A percentile compares a stretch with the other conserved stretches of the same genome.
Evolutionary conservation across 1,140 invertebrate species (phyloP).

Genomic region (Panulirus ornatus): DNA sequence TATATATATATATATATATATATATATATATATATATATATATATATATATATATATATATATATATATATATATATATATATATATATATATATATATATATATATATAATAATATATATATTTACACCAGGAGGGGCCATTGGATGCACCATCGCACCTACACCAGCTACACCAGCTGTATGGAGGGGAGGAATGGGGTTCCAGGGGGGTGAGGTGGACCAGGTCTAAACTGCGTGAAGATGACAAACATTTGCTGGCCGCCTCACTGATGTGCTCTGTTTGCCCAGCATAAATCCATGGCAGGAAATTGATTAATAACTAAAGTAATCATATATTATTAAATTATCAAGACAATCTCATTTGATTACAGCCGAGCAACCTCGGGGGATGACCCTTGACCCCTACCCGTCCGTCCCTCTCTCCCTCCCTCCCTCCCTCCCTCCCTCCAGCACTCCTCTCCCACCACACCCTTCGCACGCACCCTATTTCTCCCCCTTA

Average conservation of each 20-base stretch:
- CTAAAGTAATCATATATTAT: slow-evolving; percentile 66
- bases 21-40: not conserved
- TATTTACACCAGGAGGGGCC: not conserved
- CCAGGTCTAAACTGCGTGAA: slow-evolving; percentile 31
- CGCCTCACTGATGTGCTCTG: slow-evolving; percentile 19
- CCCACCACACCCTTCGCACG: not conserved
- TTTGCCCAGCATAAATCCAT: slow-evolving; percentile 49
- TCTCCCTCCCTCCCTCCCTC: slow-evolving; percentile 19
- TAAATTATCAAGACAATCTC: slow-evolving; percentile 70
- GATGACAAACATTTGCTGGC: slow-evolving; percentile 46
- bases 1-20: not conserved
- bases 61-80: slow-evolving; percentile 17
- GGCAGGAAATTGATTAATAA: slow-evolving; percentile 55
- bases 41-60: too few relatives aligned
- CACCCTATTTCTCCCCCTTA: not conserved
- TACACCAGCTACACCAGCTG: too few relatives aligned
- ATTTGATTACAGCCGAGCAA: slow-evolving; percentile 53
- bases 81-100: slow-evolving; percentile 6
- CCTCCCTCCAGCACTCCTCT: not conserved
- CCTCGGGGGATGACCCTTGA: slow-evolving; percentile 9
- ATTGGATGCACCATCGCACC: too few relatives aligned
- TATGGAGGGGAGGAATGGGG: not conserved
- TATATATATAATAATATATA: slow-evolving; percentile 11
- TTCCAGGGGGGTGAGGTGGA: not conserved
- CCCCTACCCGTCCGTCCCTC: not conserved